Percentiles rank a stretch among this genome's conserved stretches.
phyloP scores from a whole-genome alignment of 2,888 invertebrate genomes.

The Apotomis capreana region DNA sequence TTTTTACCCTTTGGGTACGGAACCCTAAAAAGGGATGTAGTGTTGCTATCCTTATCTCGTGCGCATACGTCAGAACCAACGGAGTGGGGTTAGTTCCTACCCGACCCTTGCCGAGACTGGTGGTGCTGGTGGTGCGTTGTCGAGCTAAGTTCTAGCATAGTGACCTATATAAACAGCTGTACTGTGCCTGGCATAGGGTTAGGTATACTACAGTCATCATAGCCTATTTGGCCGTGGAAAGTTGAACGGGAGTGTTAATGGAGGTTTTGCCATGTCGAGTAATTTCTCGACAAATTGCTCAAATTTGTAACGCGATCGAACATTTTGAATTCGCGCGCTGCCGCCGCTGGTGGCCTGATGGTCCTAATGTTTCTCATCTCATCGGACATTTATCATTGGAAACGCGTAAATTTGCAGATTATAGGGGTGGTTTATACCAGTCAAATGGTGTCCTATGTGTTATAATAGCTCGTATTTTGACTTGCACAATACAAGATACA shows the following conservation, averaged over 20 bases:
- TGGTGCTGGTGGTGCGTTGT: no score
- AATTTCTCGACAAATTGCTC: conserved; percentile 67
- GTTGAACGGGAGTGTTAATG: conserved; percentile 48
- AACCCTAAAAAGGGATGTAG: no score
- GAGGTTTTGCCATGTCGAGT: conserved; percentile 58
- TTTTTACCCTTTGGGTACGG: no score
- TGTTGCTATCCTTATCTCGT: no score
- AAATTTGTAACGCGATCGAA: conserved; percentile 66
- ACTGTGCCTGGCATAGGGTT: no score
- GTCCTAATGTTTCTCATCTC: conserved; percentile 52
- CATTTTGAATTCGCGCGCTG: conserved; percentile 57
- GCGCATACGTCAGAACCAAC: no score
- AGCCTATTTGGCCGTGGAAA: background rate
- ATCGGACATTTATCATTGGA: conserved; percentile 54
- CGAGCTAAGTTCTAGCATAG: no score
- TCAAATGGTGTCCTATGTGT: background rate
- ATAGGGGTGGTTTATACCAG: conserved; percentile 41
- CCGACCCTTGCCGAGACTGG: no score
- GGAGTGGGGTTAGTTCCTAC: no score
- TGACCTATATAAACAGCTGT: no score
- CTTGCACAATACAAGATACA: no score
- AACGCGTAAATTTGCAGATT: conserved; percentile 51
- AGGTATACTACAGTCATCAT: background rate
- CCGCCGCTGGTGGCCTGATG: conserved; percentile 43
- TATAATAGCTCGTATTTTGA: no score